Evolutionary conservation across 2,797 vertebrate species (phyloP).

Genomic region (Etheostoma nigrum): DNA sequence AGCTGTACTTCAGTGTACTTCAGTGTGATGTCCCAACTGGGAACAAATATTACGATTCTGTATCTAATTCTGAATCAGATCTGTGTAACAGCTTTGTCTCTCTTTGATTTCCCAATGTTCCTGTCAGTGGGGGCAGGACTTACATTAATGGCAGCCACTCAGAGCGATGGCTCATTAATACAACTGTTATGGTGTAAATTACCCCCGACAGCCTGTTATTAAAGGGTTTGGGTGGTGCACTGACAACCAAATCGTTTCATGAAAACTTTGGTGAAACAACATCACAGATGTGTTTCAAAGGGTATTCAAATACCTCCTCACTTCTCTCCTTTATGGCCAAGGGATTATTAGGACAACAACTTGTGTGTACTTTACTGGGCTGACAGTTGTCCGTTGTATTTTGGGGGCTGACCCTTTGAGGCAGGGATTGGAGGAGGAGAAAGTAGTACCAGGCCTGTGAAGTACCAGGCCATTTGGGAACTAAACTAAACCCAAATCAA

Average conservation of each 20-base stretch:
- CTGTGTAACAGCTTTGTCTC: constrained; percentile 6
- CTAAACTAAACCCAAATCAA: constrained; percentile 30
- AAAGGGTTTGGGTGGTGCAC: background rate
- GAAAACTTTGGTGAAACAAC: constrained; percentile 3
- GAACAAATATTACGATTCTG: constrained; percentile 19
- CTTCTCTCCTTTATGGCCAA: background rate
- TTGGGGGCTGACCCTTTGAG: background rate
- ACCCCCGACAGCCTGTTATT: constrained; percentile 14
- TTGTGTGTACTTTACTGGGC: constrained; percentile 14
- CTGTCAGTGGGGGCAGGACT: constrained; percentile 15
- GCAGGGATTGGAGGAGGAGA: background rate
- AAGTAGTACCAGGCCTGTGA: constrained; percentile 11
- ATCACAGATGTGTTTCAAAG: background rate
- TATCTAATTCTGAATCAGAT: constrained; percentile 21
- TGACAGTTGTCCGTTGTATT: constrained; percentile 32
- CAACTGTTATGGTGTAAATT: constrained; percentile 25
- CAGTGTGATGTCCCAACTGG: background rate
- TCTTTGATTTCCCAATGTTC: constrained; percentile 23
- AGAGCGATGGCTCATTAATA: constrained; percentile 26
- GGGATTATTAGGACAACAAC: constrained; percentile 8
- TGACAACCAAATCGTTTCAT: constrained; percentile 10
- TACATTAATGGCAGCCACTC: constrained; percentile 13
- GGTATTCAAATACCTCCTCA: background rate
- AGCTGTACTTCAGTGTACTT: background rate
- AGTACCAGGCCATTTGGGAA: constrained; percentile 33